phyloP scores from a whole-genome alignment of 1,140 invertebrate species.

The Dufourea novaeangliae region DNA sequence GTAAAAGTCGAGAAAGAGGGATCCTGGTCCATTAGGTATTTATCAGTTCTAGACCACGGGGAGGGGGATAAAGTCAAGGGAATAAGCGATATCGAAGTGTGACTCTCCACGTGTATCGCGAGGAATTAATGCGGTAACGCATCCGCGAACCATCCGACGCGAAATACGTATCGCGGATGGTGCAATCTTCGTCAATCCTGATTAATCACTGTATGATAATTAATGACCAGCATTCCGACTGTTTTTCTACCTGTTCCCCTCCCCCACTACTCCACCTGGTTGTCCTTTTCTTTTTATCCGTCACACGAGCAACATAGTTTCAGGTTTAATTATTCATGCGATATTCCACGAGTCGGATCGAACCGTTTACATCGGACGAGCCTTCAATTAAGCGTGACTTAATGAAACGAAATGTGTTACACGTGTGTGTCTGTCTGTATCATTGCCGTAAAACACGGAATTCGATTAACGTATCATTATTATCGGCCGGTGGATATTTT shows the following conservation, averaged over 20 bases:
- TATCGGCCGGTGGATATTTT: no score
- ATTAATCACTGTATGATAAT: conserved; percentile 73
- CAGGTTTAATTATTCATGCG: conserved; percentile 8
- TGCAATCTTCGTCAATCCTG: conserved; percentile 63
- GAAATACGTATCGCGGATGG: conserved; percentile 45
- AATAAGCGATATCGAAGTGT: conserved; percentile 8
- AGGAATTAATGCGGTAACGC: conserved; percentile 6
- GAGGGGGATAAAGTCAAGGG: conserved; percentile 9
- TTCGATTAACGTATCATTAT: no score
- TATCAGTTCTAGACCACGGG: neutral
- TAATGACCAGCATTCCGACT: conserved; percentile 57
- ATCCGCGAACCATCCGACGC: conserved; percentile 25
- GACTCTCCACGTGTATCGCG: neutral
- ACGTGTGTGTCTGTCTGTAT: neutral
- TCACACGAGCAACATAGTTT: neutral
- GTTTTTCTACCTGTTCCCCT: conserved; percentile 5
- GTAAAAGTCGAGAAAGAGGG: neutral
- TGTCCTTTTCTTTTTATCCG: conserved; percentile 27
- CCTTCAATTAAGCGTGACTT: neutral
- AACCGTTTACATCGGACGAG: neutral
- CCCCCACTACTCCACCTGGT: neutral
- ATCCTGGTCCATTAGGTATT: neutral
- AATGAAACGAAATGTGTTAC: no score
- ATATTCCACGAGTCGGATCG: neutral
- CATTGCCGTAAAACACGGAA: neutral